Base-by-base conservation (phyloP, 2,888 invertebrate species). In the Copidosoma aretas region DNA sequence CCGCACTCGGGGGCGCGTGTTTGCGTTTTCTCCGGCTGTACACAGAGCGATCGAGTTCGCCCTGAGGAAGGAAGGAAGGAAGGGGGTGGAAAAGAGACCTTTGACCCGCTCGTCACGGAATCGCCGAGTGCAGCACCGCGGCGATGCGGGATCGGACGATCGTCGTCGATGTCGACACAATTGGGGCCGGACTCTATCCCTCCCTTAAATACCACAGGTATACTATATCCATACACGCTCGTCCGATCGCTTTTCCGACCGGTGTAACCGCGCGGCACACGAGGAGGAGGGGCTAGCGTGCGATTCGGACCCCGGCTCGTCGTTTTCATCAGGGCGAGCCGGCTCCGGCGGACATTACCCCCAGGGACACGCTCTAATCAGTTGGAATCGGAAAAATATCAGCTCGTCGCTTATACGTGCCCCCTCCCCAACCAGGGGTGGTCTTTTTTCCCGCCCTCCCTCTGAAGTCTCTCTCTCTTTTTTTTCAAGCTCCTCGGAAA, bases 51-150 rank as follows among this genome's bases (percentile, higher is more conserved):
- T 32, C 4, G 32, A 3, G 32, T 8, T 5, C 8, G 8, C 8
- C 4, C 32, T 5, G 32, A 32, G 32, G 8, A 8, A 32, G 32
- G 8, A 12, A 39, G 22, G n/a, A n/a, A 21, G 70, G 65, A 70
- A 68, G 69, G 63, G 71, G 64, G 64, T 59, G 73, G 73, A n/a
- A n/a, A n/a, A n/a, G n/a, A n/a, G 74, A 78, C 77, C 78, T 78
- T 78, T 78, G 77, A 78, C 77, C 76, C 71, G 64, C 71, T 64
- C 74, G 75, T 75, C 74, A 74, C 74, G 74, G 76, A 77, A 77
- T 77, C 75, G 75, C 74, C 74, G 54, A 60, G 57, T 46, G 32
- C 51, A 59, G 10, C 72, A 72, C 75, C 74, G 69, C 21, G 60
- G 49, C 58, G 60, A 67, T 75, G 73, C 32, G n/a, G n/a, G n/a